These are phyloP conservation scores for Carollia perspicillata DNA, from an alignment of 2,113 vertebrate species.

Conservation along the genomic window DNA sequence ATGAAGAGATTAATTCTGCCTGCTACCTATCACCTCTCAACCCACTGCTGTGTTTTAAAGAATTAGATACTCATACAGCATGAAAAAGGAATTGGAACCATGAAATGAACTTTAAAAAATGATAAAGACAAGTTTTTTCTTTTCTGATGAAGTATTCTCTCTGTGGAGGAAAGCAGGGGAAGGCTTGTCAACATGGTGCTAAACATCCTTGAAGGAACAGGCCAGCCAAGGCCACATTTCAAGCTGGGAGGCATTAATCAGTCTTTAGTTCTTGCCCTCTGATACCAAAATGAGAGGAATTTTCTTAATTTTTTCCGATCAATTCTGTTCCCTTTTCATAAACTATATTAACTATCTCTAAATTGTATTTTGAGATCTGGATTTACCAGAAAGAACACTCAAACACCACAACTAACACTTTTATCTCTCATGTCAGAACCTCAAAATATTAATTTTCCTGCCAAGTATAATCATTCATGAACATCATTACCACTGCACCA, in stretches of 20 bases:
- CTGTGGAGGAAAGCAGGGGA: background rate
- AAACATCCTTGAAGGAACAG: background rate
- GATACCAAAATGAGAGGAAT: background rate
- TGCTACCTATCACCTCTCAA: background rate
- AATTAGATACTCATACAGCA: background rate
- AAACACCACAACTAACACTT: background rate
- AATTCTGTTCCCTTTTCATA: background rate
- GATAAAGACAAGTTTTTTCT: background rate
- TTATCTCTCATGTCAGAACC: background rate
- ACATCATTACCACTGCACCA: background rate
- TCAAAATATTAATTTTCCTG: conserved; percentile 30
- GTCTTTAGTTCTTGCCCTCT: background rate
- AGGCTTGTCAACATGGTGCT: background rate
- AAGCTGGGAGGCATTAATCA: background rate
- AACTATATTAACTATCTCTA: background rate
- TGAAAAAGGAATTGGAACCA: background rate
- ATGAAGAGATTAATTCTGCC: conserved; percentile 10
- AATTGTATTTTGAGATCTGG: background rate
- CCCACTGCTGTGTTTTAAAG: background rate
- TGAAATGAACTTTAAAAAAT: background rate
- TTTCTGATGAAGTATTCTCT: background rate
- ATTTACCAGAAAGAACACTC: conserved; percentile 3
- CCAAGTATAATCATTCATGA: background rate
- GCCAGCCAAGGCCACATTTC: background rate
- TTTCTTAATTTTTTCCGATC: background rate